Evolutionary conservation across 1,140 invertebrate species (phyloP), one percentile per base, ranked within the genome.

Genomic region (Platyscapa corneri): DNA sequence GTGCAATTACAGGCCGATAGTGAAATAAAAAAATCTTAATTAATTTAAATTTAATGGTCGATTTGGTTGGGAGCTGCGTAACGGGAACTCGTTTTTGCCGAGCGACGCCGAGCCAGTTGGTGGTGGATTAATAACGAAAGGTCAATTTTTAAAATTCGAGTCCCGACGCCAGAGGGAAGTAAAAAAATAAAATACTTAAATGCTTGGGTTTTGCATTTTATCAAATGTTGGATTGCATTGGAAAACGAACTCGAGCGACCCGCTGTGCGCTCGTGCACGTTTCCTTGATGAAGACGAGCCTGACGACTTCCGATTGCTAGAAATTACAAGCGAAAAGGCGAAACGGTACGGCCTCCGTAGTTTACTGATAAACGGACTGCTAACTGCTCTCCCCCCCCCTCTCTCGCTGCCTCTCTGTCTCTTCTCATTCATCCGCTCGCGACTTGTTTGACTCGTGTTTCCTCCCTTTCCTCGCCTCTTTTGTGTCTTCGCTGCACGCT

Each of bases 281-380:
- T n/a, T 8, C 34, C 60, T 82, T 86, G 88, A 87, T 86, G 86
- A 89, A 88, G 87, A 87, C 85, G 84, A 88, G 85, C 53, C 86
- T 87, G 88, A 87, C 88, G 87, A 90, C 88, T 91, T 91, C 90
- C 90, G 89, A 90, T 91, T 90, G 89, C 89, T 88, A 84, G 87
- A 88, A 89, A 90, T 91, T 89, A 88, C 87, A 86, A 88, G 81
- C 85, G 42, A 76, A 70, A n/a, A 86, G 84, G 79, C 85, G 82
- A 87, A 87, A n/a, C 70, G 30, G 77, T 74, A n/a, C 53, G 75
- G 20, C 75, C 46, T 80, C 37, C 70, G 77, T 85, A 80, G 75
- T 79, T 79, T 70, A 80, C 85, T 86, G 74, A 86, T 86, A 79
- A 83, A 86, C 80, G 75, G 46, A 56, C 80, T 82, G 49, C 49